Percentiles rank a stretch among this genome's conserved stretches.
These are phyloP conservation scores for Deilephila elpenor DNA, from an alignment of 2,888 invertebrate species.

Conservation along the genomic window DNA sequence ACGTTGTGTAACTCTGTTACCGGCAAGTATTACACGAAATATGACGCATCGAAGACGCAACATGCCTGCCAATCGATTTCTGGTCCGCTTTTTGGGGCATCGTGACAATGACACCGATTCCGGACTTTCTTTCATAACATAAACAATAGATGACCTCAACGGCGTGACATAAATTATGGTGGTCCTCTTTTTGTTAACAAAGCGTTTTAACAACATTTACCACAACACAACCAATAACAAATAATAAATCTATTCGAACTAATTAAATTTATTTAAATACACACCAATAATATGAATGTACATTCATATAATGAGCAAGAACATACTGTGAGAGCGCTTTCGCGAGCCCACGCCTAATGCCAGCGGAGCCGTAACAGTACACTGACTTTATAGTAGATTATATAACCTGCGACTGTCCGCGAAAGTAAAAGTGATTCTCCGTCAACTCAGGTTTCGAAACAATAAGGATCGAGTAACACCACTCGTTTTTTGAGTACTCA, in stretches of 20 bases:
- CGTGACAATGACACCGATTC: constrained; percentile 77
- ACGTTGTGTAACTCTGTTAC: constrained; percentile 69
- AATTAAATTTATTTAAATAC: not conserved
- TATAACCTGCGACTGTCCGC: constrained; percentile 71
- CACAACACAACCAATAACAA: not conserved
- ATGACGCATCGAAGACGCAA: constrained; percentile 71
- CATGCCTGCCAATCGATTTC: constrained; percentile 62
- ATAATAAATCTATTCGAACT: not conserved
- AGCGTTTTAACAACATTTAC: not conserved
- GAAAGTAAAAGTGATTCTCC: constrained; percentile 83
- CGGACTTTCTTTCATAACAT: constrained; percentile 70
- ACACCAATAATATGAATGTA: constrained; percentile 35
- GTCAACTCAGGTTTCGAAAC: constrained; percentile 75
- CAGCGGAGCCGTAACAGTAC: constrained; percentile 58
- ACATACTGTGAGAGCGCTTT: constrained; percentile 69
- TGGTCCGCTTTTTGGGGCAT: constrained; percentile 64
- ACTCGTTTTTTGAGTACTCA: constrained; percentile 35
- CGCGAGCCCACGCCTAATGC: constrained; percentile 61
- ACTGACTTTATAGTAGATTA: constrained; percentile 75
- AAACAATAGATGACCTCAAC: constrained; percentile 68
- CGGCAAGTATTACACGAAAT: constrained; percentile 59
- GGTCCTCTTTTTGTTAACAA: not conserved
- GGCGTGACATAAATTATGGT: constrained; percentile 32
- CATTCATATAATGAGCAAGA: constrained; percentile 29
- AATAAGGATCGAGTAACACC: constrained; percentile 60